These are phyloP conservation scores for Hippocampus mohnikei DNA, from an alignment of 2,113 vertebrate genomes.

Conservation along the genomic window DNA sequence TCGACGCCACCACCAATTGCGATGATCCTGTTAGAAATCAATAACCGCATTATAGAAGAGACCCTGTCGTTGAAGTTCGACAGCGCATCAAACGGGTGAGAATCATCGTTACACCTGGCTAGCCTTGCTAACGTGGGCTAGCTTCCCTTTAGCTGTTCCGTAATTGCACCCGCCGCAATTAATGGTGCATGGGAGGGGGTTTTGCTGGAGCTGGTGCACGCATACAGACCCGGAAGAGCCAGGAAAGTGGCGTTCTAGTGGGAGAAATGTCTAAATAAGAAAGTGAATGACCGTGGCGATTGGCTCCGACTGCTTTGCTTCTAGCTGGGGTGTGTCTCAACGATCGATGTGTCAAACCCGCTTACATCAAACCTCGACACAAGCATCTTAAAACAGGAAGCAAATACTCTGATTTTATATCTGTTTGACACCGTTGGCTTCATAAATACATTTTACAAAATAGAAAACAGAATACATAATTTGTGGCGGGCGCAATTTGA, in stretches of 20 bases:
- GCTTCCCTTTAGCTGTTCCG: constrained; percentile 12
- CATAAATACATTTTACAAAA: background rate
- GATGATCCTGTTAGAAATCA: constrained; percentile 98
- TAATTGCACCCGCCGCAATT: background rate
- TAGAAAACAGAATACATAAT: background rate
- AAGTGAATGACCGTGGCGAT: background rate
- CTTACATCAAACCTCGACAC: background rate
- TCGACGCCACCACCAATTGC: constrained; percentile 59
- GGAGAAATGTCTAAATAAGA: background rate
- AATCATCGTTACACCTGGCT: constrained; percentile 51
- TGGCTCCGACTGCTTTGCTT: constrained; percentile 6
- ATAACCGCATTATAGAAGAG: constrained; percentile 97
- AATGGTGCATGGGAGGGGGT: background rate
- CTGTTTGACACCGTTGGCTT: fast-evolving
- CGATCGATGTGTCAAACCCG: constrained; percentile 12
- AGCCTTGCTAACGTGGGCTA: constrained; percentile 39
- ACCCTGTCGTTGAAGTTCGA: constrained; percentile 92
- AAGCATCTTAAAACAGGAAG: background rate
- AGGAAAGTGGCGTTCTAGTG: fast-evolving
- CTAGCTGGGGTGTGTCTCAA: constrained; percentile 64
- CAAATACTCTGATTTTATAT: background rate
- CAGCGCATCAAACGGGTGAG: constrained; percentile 91
- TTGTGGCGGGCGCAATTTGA: background rate
- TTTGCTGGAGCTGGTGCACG: background rate
- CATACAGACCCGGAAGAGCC: background rate